Conservation (phyloP, 2,113 vertebrate genomes). For the Ellobius talpinus region DNA sequence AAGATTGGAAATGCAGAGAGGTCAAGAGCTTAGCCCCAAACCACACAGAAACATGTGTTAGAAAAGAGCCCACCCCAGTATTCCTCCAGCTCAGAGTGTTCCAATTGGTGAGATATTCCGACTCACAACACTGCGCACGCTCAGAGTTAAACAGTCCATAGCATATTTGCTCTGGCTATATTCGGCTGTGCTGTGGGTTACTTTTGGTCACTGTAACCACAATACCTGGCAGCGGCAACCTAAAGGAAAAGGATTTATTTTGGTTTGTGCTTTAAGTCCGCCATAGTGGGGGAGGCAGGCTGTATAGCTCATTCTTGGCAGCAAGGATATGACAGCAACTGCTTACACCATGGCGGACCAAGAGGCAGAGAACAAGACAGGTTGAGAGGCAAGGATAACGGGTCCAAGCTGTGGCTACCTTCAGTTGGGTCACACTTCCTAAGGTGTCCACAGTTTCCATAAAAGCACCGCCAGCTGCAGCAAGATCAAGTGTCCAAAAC, state of each 20-base stretch:
- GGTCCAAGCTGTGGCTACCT: not conserved
- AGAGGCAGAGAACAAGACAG: not conserved
- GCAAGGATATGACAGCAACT: not conserved
- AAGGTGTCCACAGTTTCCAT: not conserved
- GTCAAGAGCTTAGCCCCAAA: not conserved
- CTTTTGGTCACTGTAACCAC: not conserved
- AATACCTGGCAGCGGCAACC: too few species aligned
- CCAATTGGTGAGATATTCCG: not conserved
- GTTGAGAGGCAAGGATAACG: not conserved
- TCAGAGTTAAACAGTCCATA: not conserved
- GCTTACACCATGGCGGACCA: not conserved
- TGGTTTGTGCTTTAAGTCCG: not conserved
- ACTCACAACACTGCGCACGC: fast-evolving
- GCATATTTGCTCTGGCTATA: not conserved
- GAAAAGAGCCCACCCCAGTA: not conserved
- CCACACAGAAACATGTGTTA: not conserved
- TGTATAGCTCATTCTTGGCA: not conserved
- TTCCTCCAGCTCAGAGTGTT: not conserved
- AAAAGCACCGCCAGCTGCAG: not conserved
- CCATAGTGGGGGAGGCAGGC: not conserved
- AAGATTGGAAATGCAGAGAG: not conserved
- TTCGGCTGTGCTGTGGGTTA: not conserved
- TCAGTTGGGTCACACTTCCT: not conserved
- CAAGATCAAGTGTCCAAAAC: not conserved
- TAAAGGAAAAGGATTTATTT: not conserved